Evolutionary conservation across 2,888 invertebrate genomes (phyloP).

Genomic region (Drosophila longiperda): DNA sequence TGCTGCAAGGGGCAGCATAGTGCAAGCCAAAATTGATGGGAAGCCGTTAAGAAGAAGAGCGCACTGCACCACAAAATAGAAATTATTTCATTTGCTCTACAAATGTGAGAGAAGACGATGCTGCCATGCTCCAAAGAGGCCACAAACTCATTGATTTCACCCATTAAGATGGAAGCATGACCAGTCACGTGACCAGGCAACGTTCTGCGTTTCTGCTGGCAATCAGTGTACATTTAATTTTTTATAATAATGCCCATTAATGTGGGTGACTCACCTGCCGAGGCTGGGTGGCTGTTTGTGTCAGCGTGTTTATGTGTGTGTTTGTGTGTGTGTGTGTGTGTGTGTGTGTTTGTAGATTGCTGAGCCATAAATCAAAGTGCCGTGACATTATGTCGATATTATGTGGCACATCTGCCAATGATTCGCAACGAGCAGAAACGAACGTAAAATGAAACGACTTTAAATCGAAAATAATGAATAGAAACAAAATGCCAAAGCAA

Average conservation of each 20-base stretch:
- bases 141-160: conserved; percentile 47
- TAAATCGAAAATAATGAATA: conserved; percentile 45
- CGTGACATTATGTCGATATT: conserved; percentile 73
- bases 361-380: conserved; percentile 64
- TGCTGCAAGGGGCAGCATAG: conserved; percentile 6
- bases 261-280: conserved; percentile 22
- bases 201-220: conserved; percentile 26
- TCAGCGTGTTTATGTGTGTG: neutral
- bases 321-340: neutral
- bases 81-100: conserved; percentile 43
- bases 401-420: conserved; percentile 61
- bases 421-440: conserved; percentile 18
- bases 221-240: conserved; percentile 75
- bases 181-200: conserved; percentile 56
- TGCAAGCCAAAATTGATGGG: conserved; percentile 36
- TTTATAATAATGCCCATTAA: conserved; percentile 57
- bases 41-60: neutral
- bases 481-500: conserved; percentile 19
- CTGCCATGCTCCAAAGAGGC: neutral
- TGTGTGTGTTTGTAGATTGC: conserved; percentile 9
- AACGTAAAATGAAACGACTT: conserved; percentile 40
- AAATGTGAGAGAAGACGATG: conserved; percentile 34
- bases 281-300: neutral
- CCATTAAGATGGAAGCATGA: conserved; percentile 67
- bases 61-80: conserved; percentile 1